Base-by-base conservation (phyloP, 2,888 invertebrate species). In the Diplazon laetatorius region DNA sequence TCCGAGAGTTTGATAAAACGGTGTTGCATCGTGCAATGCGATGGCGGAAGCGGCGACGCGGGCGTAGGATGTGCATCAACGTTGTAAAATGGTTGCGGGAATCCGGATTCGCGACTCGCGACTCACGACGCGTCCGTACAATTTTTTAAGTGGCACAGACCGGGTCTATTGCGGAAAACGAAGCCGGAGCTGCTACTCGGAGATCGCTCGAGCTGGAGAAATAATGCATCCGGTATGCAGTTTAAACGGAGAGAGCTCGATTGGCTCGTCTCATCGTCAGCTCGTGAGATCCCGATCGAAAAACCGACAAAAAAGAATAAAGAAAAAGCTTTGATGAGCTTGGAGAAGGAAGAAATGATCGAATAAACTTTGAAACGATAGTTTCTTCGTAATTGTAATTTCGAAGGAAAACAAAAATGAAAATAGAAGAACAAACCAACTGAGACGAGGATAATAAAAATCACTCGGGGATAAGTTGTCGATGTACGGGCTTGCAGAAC, bases 81-180 rank as follows among this genome's bases (percentile, higher is more conserved):
- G 30, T 30, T 30, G 30, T 5, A 30, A 30, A 30, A 30, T 30
- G 30, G 6, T 6, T 30, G 4, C 30, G 30, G 30, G n/a, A n/a
- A n/a, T n/a, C n/a, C 6, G 30, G 30, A 30, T 30, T n/a, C n/a
- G n/a, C 30, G 30, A 30, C n/a, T n/a, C n/a, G n/a, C 30, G 30
- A 30, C 57, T 59, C 37, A 30, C 69, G 65, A 70, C 69, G 37
- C 35, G 69, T 42, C 44, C 39, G 48, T 57, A 72, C 73, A 80
- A n/a, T 80, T 75, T 79, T 68, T 78, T 80, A 83, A 84, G 81
- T 82, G 69, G 80, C 71, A 76, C 83, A 82, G 66, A 55, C 78
- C n/a, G n/a, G n/a, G 75, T 77, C 81, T 78, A 80, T 80, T 71
- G 37, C 39, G 73, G 44, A 35, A 8, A 57, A 59, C n/a, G n/a